Evolutionary conservation across 2,888 invertebrate genomes (phyloP).

Genomic region (Chymomyza procnemis): DNA sequence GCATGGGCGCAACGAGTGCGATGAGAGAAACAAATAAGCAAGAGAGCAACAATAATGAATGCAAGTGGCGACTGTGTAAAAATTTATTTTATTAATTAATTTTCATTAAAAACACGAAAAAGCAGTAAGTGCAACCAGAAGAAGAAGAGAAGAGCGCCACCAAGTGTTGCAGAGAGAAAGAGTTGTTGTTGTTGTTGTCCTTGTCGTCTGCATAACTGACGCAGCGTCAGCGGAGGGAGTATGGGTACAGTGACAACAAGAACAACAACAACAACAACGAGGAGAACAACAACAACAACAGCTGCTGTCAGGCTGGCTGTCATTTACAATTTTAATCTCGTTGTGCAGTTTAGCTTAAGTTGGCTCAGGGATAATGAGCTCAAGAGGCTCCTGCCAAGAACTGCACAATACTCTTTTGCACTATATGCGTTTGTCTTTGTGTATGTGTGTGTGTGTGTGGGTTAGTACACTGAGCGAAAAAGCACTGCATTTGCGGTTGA

Average conservation of each 20-base stretch:
- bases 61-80: conserved; percentile 48
- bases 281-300: conserved; percentile 3
- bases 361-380: conserved; percentile 57
- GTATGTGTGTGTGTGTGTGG: too few relatives aligned
- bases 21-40: conserved; percentile 3
- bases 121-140: conserved; percentile 30
- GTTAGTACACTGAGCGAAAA: neutral
- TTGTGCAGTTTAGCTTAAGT: conserved; percentile 69
- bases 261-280: conserved; percentile 6
- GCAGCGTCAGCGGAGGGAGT: neutral
- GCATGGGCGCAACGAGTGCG: conserved; percentile 26
- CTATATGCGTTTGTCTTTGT: too few relatives aligned
- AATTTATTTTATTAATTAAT: conserved; percentile 69
- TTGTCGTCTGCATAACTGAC: neutral
- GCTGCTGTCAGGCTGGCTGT: conserved; percentile 51
- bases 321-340: conserved; percentile 73
- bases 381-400: neutral
- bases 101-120: conserved; percentile 62
- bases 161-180: neutral
- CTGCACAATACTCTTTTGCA: neutral
- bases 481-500: too few relatives aligned
- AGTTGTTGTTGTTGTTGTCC: neutral
- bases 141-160: neutral
- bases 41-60: conserved; percentile 1
- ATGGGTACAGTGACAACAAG: neutral